Evolutionary conservation across 1,140 invertebrate species (phyloP), one percentile per base, ranked within the genome.

Genomic region (Triops longicaudatus): DNA sequence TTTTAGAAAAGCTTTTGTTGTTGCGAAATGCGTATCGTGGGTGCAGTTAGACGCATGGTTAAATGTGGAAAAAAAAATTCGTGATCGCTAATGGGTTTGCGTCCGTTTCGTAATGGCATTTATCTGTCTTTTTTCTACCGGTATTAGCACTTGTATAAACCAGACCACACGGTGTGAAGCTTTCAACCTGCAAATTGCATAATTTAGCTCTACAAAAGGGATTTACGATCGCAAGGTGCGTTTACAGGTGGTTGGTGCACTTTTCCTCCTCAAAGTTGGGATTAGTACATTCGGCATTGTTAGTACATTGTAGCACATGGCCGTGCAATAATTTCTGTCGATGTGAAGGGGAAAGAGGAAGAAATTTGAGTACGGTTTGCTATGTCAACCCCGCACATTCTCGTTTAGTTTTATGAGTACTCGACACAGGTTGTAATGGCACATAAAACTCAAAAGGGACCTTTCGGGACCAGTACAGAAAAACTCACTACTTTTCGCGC

Each of bases 391-490:
- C 50, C 50, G 14, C 50, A 63, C 50, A 63, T 63, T 63, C 50
- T 63, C 50, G 50, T 63, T 63, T 63, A 22, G 50, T 63, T 63
- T 63, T 63, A 63, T 63, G 50, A 63, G 50, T 63, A 63, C 50
- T 63, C 50, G 50, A 63, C 50, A 22, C 50, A 63, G 50, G 50
- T 63, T 63, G 50, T 63, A 63, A 63, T 63, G 50, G 50, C 50
- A 22, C 50, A 63, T 22, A 63, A 63, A 63, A 63, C 6, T 0
- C 6, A 44, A 63, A 63, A 63, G 22, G 50, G 50, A 22, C n/a
- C 50, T 63, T 63, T 63, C 17, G 50, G 50, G 50, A 44, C 31
- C 2, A 63, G 50, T 63, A 63, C 22, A 63, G 17, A 63, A 22
- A 63, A 63, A 63, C 10, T 22, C 5, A 14, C 44, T 63, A 22